Conservation (phyloP, 2,888 invertebrate species). For the Helleia helle region DNA sequence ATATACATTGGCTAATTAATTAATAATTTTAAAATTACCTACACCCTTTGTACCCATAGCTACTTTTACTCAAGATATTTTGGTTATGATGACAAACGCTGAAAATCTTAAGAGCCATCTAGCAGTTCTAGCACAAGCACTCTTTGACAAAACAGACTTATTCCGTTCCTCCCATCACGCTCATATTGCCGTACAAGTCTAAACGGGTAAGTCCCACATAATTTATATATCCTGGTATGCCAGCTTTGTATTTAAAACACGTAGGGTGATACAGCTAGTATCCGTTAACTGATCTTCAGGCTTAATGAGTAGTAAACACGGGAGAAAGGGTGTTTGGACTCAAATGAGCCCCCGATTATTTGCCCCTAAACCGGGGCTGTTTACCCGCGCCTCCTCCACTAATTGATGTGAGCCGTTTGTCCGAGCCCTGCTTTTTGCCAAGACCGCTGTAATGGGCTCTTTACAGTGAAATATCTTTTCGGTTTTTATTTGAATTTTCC, state of each 20-base stretch:
- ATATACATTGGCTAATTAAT: no score
- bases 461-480: conserved; percentile 56
- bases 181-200: no score
- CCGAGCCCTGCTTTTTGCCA: conserved; percentile 42
- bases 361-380: conserved; percentile 42
- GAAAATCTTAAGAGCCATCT: no score
- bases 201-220: no score
- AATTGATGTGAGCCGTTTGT: conserved; percentile 50
- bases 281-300: conserved; percentile 33
- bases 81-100: no score
- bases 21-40: no score
- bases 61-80: no score
- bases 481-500: conserved; percentile 12
- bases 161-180: no score
- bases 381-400: conserved; percentile 48
- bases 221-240: no score
- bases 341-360: conserved; percentile 59
- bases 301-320: conserved; percentile 61
- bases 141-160: no score
- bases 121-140: no score
- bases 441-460: conserved; percentile 49
- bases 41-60: no score
- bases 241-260: conserved; percentile 4
- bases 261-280: conserved; percentile 15
- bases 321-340: conserved; percentile 29